Conservation (phyloP, 2,888 invertebrate genomes). For the Oscheius sp. region DNA sequence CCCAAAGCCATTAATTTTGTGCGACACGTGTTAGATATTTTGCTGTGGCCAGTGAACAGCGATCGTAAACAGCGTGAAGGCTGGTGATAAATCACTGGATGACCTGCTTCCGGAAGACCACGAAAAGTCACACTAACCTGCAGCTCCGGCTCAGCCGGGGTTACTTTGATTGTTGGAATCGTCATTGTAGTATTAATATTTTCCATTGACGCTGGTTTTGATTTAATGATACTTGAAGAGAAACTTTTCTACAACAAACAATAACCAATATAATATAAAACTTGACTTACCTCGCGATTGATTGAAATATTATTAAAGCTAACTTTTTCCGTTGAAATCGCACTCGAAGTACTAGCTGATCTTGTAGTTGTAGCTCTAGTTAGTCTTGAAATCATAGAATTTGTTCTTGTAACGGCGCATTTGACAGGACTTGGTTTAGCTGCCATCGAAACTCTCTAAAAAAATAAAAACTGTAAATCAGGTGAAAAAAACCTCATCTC, state of each 20-base stretch:
- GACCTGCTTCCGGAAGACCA: background rate
- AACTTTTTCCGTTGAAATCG: too few relatives aligned
- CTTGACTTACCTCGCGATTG: background rate
- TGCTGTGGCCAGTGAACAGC: slow-evolving; percentile 27
- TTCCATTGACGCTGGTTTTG: background rate
- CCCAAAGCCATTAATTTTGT: slow-evolving; percentile 6
- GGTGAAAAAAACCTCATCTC: background rate
- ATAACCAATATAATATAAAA: background rate
- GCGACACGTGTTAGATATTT: slow-evolving; percentile 31
- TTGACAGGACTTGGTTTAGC: too few relatives aligned
- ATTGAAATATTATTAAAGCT: background rate
- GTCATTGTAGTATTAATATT: background rate
- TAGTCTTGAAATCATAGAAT: too few relatives aligned
- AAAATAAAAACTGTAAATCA: background rate
- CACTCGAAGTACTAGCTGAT: too few relatives aligned
- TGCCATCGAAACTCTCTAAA: slow-evolving; percentile 16
- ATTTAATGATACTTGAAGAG: background rate
- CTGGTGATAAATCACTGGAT: slow-evolving; percentile 17
- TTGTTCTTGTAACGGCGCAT: too few relatives aligned
- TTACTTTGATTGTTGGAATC: background rate
- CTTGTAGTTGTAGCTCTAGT: too few relatives aligned
- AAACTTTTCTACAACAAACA: too few relatives aligned
- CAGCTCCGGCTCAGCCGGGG: background rate
- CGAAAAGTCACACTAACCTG: background rate
- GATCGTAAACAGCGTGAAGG: slow-evolving; percentile 29